Conservation (phyloP, 2,113 vertebrate species). For the Nesoenas mayeri region DNA sequence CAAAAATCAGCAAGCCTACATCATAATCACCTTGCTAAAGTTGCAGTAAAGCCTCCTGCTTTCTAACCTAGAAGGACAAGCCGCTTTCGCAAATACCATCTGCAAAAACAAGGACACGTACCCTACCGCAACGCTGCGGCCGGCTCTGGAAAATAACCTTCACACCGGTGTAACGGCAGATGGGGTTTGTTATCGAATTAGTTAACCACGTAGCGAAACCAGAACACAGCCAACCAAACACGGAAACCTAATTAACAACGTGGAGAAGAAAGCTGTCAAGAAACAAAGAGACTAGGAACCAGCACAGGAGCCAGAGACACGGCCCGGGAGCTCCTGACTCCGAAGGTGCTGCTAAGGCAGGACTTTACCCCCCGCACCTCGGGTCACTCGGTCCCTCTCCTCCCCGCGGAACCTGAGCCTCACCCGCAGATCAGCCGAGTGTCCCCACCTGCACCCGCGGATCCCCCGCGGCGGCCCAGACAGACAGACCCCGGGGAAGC, state of each 20-base stretch:
- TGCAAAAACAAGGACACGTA: not conserved
- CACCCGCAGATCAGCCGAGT: not conserved
- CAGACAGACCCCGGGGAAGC: not conserved
- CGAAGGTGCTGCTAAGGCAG: not conserved
- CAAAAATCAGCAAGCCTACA: not conserved
- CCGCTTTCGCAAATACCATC: not conserved
- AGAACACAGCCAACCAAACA: not conserved
- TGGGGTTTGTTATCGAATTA: not conserved
- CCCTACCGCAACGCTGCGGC: not conserved
- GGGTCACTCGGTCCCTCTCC: not conserved
- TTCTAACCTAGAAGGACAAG: not conserved
- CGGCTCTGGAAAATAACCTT: not conserved
- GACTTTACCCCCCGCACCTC: not conserved
- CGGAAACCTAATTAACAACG: not conserved
- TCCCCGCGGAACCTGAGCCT: not conserved
- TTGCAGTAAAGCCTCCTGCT: not conserved
- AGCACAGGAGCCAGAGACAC: not conserved
- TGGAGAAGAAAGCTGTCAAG: not conserved
- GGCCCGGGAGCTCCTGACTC: not conserved
- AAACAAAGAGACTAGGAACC: not conserved
- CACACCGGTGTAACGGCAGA: accelerated
- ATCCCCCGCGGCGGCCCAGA: not conserved
- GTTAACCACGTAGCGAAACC: not conserved
- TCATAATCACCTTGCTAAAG: not conserved
- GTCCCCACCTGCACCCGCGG: not conserved